Evolutionary conservation across 2,888 invertebrate species (phyloP), one percentile per base, ranked within the genome.

Genomic region (Orthosia gothica): DNA sequence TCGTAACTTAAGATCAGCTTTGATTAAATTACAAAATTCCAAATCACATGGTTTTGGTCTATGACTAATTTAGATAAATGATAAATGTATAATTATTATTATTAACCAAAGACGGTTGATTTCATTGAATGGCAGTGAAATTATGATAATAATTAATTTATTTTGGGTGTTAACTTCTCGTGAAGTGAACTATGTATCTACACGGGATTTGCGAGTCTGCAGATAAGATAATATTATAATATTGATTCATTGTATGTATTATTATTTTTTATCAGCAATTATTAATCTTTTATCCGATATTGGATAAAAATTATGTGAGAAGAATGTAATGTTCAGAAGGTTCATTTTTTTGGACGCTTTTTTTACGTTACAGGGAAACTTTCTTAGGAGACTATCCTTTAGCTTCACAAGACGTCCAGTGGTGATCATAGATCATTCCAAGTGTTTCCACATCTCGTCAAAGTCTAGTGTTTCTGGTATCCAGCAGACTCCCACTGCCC

Each of bases 171-270:
- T 47, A 11, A 18, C n/a, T 61, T 40, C 15, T 40, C 40, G 32
- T 62, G 45, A 62, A 57, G 9, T 18, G 23, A 55, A 40, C 26
- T 20, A 23, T 49, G n/a, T 52, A 47, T 66, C 18, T 49, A 20
- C 47, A 15, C 49, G 13, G 74, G 76, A 79, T 83, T 86, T 77
- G 63, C 23, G 13, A 62, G 18, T 49, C n/a, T 49, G 45, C 16
- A 9, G 82, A 88, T 85, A 78, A 84, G 82, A 85, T 84, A 76
- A 26, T 54, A 58, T 63, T 62, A 61, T 79, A 74, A 82, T 84
- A 80, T 78, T 81, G 76, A 83, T 82, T 79, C 78, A 83, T 76
- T 75, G 72, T 64, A 54, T 52, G 47, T 57, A 49, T 63, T 76
- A 66, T 50, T 72, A 64, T 72, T 71, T 76, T 81, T 78, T 79